Base-by-base conservation (phyloP, 2,113 vertebrate genomes). In the Mobula birostris region DNA sequence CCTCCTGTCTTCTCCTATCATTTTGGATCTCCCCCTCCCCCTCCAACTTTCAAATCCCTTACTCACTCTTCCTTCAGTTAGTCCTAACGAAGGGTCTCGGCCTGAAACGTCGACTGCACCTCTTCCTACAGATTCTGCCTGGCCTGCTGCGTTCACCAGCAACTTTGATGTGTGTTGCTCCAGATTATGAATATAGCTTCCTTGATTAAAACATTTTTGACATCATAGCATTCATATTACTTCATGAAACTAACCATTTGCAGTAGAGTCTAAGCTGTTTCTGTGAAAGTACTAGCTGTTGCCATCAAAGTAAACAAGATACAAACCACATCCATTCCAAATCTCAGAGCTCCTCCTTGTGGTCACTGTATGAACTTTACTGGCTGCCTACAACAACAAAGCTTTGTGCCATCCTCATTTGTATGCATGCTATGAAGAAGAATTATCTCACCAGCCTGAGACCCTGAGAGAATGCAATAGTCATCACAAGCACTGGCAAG, bases 371-470 rank as follows among this genome's bases (percentile, higher is more conserved):
- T 19, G 19, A 24, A 93, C 36, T 56, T 68, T 93, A 93, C 91
- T 68, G 74, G 70, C 32, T 76, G 91, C 74, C 40, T 74, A 4
- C 36, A 8, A 56, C 36, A 76, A 40, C 36, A 93, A 29, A 76
- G 72, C 12, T 36, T 76, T 8, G 21, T 7, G n/a, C 19, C 21
- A 48, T 7, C 40, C 70, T 93, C 36, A 74, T 72, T 70, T 5
- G 68, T 56, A 12, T 29, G 32, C 21, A 56, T 72, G 68, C 36
- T 76, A 70, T 93, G 91, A 32, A 93, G 91, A 74, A 93, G 40
- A 74, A 93, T 48, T 48, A 48, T 93, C 21, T 93, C 68, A 93
- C 91, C 91, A 76, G 32, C 29, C 36, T 8, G 91, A 56, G 91
- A 93, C 36, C 91, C 91, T 15, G 91, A 93, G 68, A 93, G 21